These are phyloP conservation scores for Aphodius sticticus DNA, from an alignment of 2,888 invertebrate species.

Conservation along the genomic window DNA sequence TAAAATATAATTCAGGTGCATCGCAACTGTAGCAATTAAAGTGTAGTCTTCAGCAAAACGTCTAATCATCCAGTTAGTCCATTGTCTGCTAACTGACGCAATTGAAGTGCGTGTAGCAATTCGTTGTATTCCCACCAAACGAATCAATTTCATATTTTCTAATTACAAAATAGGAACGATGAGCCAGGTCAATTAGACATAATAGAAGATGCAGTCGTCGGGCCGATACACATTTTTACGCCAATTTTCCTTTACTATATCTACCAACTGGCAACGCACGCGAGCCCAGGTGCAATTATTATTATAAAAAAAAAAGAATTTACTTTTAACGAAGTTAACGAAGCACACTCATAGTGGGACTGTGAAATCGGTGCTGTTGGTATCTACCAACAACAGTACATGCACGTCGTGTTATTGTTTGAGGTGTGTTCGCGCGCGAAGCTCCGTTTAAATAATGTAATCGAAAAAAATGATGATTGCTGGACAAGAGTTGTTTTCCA, in stretches of 20 bases:
- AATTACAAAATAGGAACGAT: not conserved
- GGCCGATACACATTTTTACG: not conserved
- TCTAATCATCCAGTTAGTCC: not conserved
- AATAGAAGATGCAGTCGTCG: not conserved
- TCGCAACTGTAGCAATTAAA: not conserved
- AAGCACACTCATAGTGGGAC: not conserved
- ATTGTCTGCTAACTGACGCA: not conserved
- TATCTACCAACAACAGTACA: not conserved
- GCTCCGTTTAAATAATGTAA: not conserved
- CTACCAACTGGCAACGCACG: not conserved
- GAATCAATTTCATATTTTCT: conserved; percentile 4
- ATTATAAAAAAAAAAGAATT: not conserved
- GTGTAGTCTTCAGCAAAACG: not conserved
- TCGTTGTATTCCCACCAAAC: not conserved
- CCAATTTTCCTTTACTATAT: not conserved
- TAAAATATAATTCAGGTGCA: not conserved
- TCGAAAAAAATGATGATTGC: not conserved
- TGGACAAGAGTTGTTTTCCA: conserved; percentile 36
- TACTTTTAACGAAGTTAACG: not conserved
- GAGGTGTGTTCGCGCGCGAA: not conserved
- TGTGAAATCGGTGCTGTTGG: not conserved
- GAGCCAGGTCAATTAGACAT: not conserved
- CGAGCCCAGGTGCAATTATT: not conserved
- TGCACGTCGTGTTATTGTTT: conserved; percentile 5
- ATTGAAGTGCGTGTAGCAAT: not conserved